Evolutionary conservation across 2,113 vertebrate species (phyloP).

Genomic region (Crotalus viridis): DNA sequence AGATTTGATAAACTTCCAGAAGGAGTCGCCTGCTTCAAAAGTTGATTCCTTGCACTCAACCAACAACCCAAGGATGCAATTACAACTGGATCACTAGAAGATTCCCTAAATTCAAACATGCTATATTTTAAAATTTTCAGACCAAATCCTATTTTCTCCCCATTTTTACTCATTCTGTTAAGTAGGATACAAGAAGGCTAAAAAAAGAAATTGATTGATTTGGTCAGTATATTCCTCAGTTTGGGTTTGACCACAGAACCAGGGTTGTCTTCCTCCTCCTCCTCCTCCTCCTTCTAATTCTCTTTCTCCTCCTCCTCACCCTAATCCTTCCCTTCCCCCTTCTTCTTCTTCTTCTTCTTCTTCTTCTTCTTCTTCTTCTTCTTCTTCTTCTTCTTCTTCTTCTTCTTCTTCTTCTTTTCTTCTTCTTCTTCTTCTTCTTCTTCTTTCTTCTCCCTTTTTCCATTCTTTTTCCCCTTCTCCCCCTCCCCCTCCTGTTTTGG

Average conservation of each 20-base stretch:
- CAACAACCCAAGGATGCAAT: not conserved
- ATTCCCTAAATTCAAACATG: not conserved
- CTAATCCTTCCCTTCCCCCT: rapidly evolving
- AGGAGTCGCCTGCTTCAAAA: not conserved
- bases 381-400: too few species aligned
- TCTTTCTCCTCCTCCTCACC: too few species aligned
- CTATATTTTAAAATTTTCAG: not conserved
- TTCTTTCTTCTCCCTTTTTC: too few species aligned
- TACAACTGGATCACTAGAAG: not conserved
- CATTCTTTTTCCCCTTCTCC: too few species aligned
- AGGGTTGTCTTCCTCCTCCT: too few species aligned
- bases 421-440: too few species aligned
- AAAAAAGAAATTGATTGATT: not conserved
- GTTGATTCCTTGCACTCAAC: not conserved
- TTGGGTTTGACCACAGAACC: too few species aligned
- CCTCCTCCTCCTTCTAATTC: rapidly evolving
- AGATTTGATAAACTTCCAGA: not conserved
- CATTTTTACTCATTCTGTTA: not conserved
- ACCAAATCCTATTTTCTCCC: not conserved
- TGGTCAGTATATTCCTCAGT: not conserved
- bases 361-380: not conserved
- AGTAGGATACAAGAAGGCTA: not conserved
- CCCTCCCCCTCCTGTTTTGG: too few species aligned
- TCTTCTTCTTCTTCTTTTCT: too few species aligned
- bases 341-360: too few species aligned